Evolutionary conservation across 2,888 invertebrate genomes (phyloP), one percentile per base, ranked within the genome.

Genomic region (Sphinx pinastri): DNA sequence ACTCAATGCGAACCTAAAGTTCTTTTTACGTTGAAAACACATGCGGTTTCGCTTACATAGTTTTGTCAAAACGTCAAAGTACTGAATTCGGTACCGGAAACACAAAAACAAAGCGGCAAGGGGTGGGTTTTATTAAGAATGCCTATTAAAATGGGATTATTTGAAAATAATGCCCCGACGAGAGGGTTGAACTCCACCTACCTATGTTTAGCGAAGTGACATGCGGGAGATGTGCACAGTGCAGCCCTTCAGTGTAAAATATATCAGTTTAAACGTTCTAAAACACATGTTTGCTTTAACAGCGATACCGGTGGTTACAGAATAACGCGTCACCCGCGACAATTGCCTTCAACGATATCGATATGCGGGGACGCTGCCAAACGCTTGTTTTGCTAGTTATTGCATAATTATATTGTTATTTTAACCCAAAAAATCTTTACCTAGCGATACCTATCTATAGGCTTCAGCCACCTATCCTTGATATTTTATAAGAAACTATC

Each of bases 221-320:
- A 83, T 82, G 85, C 83, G 81, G 81, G 81, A 84, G 82, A 78
- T 72, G 78, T 80, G 82, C 82, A 86, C 63, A 63, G 16, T 79
- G 84, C 86, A 92, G 91, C 93, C 93, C 93, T 92, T 93, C 87
- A 79, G 82, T 87, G 89, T 93, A 90, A 90, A 92, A 91, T 89
- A 90, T 90, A 85, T 89, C 86, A 86, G 83, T 90, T 91, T 89
- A 90, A 91, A 87, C 86, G 89, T 82, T 88, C 81, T 80, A 83
- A 82, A 91, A 92, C 93, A 94, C 86, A 85, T 94, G 93, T 91
- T 92, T 86, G 82, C 80, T 85, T 84, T 85, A 85, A 84, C 86
- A 86, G 74, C 88, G 89, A 91, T 89, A 90, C 88, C 87, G 70
- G 74, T 81, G 84, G 80, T 80, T 79, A 76, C 79, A 77, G 82